These are phyloP conservation scores for Macrosteles quadrilineatus DNA, from an alignment of 1,140 invertebrate genomes.

Conservation along the genomic window DNA sequence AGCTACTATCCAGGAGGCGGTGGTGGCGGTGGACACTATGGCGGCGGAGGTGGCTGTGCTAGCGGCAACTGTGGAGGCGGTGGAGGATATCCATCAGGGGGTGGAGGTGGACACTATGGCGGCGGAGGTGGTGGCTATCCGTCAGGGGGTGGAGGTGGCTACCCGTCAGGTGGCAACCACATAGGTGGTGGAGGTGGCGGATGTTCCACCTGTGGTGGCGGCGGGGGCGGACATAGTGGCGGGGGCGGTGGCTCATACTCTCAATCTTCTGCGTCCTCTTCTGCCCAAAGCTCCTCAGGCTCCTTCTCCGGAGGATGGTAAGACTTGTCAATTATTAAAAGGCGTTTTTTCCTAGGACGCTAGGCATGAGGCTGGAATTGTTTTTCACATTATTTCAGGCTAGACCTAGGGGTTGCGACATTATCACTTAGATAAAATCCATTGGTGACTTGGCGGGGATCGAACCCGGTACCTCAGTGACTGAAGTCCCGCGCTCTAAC, in stretches of 20 bases:
- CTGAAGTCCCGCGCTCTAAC: too few relatives aligned
- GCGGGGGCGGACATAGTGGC: constrained; percentile 14
- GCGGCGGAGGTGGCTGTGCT: constrained; percentile 1
- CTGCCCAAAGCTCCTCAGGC: too few relatives aligned
- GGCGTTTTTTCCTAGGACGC: too few relatives aligned
- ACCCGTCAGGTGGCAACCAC: neutral
- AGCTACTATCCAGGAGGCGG: neutral
- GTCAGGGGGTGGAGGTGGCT: neutral
- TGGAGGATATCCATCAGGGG: neutral
- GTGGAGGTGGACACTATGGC: neutral
- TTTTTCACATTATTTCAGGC: too few relatives aligned
- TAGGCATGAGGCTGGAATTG: too few relatives aligned
- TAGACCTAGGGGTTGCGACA: too few relatives aligned
- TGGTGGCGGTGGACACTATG: constrained; percentile 20
- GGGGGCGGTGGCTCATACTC: constrained; percentile 11
- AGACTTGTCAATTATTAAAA: too few relatives aligned
- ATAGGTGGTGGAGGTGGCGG: constrained; percentile 10
- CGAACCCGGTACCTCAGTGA: too few relatives aligned
- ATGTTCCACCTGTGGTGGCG: constrained; percentile 1
- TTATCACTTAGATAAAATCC: too few relatives aligned
- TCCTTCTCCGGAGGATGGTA: too few relatives aligned
- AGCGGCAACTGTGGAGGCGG: constrained; percentile 1
- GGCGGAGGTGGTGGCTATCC: neutral
- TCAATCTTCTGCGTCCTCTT: too few relatives aligned
- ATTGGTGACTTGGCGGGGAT: too few relatives aligned